Percentiles rank a stretch among this genome's conserved stretches.
Evolutionary conservation across 2,797 vertebrate genomes (phyloP).

Genomic region (Phaenicophaeus curvirostris): DNA sequence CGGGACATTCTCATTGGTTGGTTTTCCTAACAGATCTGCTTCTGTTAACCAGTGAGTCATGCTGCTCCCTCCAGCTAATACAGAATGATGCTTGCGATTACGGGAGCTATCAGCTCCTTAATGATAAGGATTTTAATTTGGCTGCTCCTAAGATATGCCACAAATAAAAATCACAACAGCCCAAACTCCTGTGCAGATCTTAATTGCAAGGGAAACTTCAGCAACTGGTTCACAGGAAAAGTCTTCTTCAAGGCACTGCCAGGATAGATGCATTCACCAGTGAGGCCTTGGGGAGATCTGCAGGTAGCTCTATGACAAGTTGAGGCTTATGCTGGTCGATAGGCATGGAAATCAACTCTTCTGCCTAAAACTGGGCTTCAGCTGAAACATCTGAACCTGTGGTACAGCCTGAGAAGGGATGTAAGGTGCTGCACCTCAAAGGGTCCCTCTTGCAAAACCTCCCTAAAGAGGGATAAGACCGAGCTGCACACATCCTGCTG

Average conservation of each 20-base stretch:
- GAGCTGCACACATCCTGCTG: not conserved
- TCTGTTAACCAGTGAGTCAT: not conserved
- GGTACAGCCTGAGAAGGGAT: not conserved
- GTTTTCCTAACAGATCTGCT: not conserved
- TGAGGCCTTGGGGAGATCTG: not conserved
- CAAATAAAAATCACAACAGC: conserved; percentile 45
- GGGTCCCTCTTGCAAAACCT: rapidly evolving
- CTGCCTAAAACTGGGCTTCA: not conserved
- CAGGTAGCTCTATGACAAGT: not conserved
- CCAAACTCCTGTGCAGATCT: not conserved
- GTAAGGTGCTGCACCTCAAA: rapidly evolving
- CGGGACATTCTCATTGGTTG: not conserved
- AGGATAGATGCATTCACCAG: rapidly evolving
- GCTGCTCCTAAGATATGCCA: not conserved
- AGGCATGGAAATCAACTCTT: not conserved
- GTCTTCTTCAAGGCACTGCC: not conserved
- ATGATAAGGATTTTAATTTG: conserved; percentile 56
- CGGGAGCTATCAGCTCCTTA: conserved; percentile 33
- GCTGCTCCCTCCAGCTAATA: conserved; percentile 3
- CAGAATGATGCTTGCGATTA: conserved; percentile 21
- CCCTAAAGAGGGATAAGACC: not conserved
- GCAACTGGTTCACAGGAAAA: not conserved
- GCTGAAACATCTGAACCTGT: not conserved
- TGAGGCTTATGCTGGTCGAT: not conserved
- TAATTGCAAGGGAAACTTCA: conserved; percentile 31